Evolutionary conservation across 1,140 invertebrate genomes (phyloP).

Genomic region (Diorhabda sublineata): DNA sequence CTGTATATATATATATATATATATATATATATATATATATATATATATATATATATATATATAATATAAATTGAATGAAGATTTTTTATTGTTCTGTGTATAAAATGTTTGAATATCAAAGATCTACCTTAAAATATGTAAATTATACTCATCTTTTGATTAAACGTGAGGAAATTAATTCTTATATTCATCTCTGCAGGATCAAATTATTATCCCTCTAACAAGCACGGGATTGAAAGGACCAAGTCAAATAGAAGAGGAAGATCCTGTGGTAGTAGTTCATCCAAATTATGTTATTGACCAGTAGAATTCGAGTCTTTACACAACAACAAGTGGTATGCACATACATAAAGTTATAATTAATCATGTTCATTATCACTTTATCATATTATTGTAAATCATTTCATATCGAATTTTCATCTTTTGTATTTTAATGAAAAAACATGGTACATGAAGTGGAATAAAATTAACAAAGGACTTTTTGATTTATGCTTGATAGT

Average conservation of each 20-base stretch:
- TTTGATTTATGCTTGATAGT: no score
- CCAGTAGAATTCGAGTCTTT: slow-evolving; percentile 17
- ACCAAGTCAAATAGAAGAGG: slow-evolving; percentile 53
- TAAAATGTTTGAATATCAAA: no score
- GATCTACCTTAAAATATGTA: no score
- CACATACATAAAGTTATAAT: no score
- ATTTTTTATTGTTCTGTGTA: not conserved
- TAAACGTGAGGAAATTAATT: no score
- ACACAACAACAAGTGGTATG: not conserved
- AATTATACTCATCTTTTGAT: no score
- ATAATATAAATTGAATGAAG: not conserved
- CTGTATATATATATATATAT: no score
- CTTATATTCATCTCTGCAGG: slow-evolving; percentile 50
- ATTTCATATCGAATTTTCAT: not conserved
- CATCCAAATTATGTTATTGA: slow-evolving; percentile 95
- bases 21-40: no score
- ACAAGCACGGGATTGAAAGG: slow-evolving; percentile 60
- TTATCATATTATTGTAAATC: not conserved
- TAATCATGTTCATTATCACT: no score
- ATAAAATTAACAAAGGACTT: no score
- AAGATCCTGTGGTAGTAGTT: slow-evolving; percentile 86
- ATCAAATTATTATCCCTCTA: slow-evolving; percentile 90
- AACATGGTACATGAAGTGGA: no score
- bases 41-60: no score
- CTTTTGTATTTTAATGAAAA: slow-evolving; percentile 6